Percentiles rank a stretch among this genome's conserved stretches.
phyloP scores from a whole-genome alignment of 2,797 vertebrate species.

The Urocyon cinereoargenteus region DNA sequence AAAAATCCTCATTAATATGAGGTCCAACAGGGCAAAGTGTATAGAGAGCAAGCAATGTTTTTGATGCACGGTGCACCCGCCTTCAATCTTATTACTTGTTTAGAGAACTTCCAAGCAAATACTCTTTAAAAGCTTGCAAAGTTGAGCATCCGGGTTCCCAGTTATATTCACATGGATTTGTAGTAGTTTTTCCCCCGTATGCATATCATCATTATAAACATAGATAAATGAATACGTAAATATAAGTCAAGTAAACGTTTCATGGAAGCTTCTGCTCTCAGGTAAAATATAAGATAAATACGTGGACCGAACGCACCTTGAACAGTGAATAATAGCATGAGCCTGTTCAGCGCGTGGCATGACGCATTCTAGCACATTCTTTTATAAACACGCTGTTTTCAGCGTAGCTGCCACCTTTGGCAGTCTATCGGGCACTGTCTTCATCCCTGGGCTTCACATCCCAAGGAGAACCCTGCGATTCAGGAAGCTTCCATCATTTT shows the following conservation, averaged over 20 bases:
- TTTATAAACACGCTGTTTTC: neutral
- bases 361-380: rapidly evolving
- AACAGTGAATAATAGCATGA: rapidly evolving
- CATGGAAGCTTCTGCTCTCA: neutral
- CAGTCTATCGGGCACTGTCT: neutral
- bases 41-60: neutral
- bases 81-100: too few relatives aligned
- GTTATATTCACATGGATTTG: neutral
- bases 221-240: neutral
- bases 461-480: neutral
- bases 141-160: rapidly evolving
- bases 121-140: too few relatives aligned
- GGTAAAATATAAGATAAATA: neutral
- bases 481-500: neutral
- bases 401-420: neutral
- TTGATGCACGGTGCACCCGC: rapidly evolving
- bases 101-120: neutral
- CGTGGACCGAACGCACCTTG: rapidly evolving
- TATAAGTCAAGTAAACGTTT: neutral
- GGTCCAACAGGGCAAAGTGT: rapidly evolving
- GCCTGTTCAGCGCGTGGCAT: rapidly evolving
- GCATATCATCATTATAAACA: neutral
- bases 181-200: neutral
- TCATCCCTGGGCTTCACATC: rapidly evolving
- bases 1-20: neutral